A percentile compares a stretch with the other conserved stretches of the same genome.
These are phyloP conservation scores for Leptopilina boulardi DNA, from an alignment of 1,140 invertebrate species.

Conservation along the genomic window DNA sequence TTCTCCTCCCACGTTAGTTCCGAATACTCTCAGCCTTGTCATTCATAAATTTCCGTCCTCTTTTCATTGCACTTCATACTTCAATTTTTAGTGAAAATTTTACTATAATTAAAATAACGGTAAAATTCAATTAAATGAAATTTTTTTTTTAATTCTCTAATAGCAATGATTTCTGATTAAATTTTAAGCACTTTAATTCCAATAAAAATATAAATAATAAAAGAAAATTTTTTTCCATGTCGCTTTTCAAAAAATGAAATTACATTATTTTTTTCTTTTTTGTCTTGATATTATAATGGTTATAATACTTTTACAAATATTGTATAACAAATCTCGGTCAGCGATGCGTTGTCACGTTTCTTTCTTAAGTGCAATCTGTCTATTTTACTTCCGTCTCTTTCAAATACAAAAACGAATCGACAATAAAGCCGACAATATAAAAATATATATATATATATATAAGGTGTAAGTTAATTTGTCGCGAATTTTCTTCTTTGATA, in stretches of 20 bases:
- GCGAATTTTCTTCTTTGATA: neutral
- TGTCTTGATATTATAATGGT: neutral
- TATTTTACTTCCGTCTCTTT: constrained; percentile 7
- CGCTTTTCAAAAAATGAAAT: neutral
- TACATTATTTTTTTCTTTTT: neutral
- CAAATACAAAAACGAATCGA: constrained; percentile 4
- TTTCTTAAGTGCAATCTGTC: constrained; percentile 7
- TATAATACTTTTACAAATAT: neutral
- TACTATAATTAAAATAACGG: no score
- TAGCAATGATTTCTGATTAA: no score
- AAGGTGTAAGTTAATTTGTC: neutral
- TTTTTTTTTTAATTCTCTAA: no score
- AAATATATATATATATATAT: no score
- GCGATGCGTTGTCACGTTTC: constrained; percentile 15
- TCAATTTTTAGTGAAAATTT: no score
- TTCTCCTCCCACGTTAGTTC: constrained; percentile 6
- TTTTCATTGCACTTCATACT: neutral
- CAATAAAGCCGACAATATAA: neutral
- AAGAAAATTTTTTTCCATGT: no score
- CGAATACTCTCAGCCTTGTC: neutral
- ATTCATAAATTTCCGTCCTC: neutral
- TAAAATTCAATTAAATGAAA: no score
- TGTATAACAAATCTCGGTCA: neutral
- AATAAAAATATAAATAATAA: no score
- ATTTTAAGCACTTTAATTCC: no score